Evolutionary conservation across 2,888 invertebrate genomes (phyloP).

Genomic region (Diaprepes abbreviatus): DNA sequence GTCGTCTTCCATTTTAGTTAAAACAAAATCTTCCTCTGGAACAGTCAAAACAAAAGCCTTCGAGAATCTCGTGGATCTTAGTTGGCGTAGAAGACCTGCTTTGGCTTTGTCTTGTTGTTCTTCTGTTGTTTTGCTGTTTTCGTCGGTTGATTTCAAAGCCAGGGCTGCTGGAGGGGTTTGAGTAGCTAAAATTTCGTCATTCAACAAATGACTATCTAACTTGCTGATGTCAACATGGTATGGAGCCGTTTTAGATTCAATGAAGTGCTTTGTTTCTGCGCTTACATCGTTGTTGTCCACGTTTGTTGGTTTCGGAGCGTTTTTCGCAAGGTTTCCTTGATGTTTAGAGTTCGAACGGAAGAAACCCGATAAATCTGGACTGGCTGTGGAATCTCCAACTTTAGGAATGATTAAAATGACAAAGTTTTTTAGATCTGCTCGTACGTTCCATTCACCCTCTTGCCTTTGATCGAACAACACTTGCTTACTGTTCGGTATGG

Average conservation of each 20-base stretch:
- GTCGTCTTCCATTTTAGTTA: slow-evolving; percentile 51
- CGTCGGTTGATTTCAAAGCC: slow-evolving; percentile 38
- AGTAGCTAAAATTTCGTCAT: slow-evolving; percentile 48
- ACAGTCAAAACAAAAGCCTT: slow-evolving; percentile 59
- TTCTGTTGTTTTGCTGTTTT: slow-evolving; percentile 58
- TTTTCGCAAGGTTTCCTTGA: slow-evolving; percentile 45
- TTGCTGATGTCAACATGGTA: slow-evolving; percentile 76
- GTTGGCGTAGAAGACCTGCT: slow-evolving; percentile 59
- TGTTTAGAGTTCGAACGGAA: slow-evolving; percentile 18
- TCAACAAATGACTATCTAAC: slow-evolving; percentile 38
- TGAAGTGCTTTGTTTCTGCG: slow-evolving; percentile 70
- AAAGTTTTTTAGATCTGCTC: slow-evolving; percentile 82
- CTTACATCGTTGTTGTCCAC: slow-evolving; percentile 30
- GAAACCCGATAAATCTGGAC: slow-evolving; percentile 58
- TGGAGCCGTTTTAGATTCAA: slow-evolving; percentile 77
- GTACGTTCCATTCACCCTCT: slow-evolving; percentile 78
- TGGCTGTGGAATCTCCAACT: slow-evolving; percentile 42
- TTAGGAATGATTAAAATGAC: slow-evolving; percentile 73
- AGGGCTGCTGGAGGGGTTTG: slow-evolving; percentile 36
- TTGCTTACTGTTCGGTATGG: slow-evolving; percentile 12
- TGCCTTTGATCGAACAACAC: slow-evolving; percentile 79
- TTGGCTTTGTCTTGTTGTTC: slow-evolving; percentile 58
- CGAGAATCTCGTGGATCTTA: slow-evolving; percentile 48
- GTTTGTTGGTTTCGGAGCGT: background rate
- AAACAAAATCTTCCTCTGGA: slow-evolving; percentile 55